These are phyloP conservation scores for Corydoras sp. DNA, from an alignment of 2,113 vertebrate genomes.

Conservation along the genomic window DNA sequence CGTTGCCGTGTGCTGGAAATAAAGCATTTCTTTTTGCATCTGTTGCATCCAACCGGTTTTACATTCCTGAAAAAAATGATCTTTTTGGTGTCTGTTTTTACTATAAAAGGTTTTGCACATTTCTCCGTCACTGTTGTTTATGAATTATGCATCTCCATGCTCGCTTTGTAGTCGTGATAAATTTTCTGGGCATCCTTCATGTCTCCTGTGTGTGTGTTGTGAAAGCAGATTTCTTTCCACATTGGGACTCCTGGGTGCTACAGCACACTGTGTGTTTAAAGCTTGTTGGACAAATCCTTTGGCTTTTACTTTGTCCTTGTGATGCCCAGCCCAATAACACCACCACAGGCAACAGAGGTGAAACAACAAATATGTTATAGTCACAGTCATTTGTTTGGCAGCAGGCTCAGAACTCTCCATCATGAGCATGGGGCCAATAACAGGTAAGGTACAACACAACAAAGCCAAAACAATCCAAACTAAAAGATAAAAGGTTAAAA, in stretches of 20 bases:
- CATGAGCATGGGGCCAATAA: slow-evolving; percentile 28
- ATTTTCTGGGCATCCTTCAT: not conserved
- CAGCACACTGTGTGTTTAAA: slow-evolving; percentile 35
- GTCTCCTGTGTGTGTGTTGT: slow-evolving; percentile 16
- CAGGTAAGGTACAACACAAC: slow-evolving; percentile 30
- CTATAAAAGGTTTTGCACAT: too few species aligned
- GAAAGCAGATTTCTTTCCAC: slow-evolving; percentile 17
- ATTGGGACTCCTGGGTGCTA: slow-evolving; percentile 13
- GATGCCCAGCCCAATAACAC: slow-evolving; percentile 41
- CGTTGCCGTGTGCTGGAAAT: too few species aligned
- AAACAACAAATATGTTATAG: slow-evolving; percentile 41
- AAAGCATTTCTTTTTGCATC: too few species aligned
- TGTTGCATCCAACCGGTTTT: too few species aligned
- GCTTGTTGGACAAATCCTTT: slow-evolving; percentile 43
- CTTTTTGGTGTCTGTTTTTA: too few species aligned
- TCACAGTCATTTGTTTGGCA: slow-evolving; percentile 43
- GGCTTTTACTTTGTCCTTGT: slow-evolving; percentile 42
- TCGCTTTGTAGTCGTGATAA: too few species aligned
- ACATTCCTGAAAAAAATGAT: too few species aligned
- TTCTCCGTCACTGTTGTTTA: too few species aligned
- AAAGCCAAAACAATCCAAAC: not conserved
- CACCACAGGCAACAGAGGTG: slow-evolving; percentile 33
- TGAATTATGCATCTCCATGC: too few species aligned
- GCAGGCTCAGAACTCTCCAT: slow-evolving; percentile 25
- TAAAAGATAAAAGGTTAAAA: too few species aligned